A percentile compares a stretch with the other conserved stretches of the same genome.
Evolutionary conservation across 2,888 invertebrate species (phyloP).

Genomic region (Orthosia incerta): DNA sequence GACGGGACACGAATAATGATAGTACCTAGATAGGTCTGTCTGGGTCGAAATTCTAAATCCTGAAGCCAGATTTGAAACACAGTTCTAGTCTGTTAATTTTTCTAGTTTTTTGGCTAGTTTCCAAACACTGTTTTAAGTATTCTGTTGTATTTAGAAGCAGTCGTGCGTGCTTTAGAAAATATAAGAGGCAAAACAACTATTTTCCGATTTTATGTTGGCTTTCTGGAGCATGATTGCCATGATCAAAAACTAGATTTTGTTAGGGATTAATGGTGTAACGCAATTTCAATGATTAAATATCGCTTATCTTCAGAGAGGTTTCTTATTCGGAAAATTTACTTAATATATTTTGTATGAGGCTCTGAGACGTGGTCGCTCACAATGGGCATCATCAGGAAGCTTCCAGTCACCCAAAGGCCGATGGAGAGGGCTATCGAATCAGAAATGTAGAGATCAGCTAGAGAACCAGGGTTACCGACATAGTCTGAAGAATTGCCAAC

Average conservation of each 20-base stretch:
- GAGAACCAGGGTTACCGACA: too few species aligned
- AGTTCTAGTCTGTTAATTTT: not conserved
- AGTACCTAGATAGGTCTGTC: not conserved
- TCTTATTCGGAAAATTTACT: too few species aligned
- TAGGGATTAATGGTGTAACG: too few species aligned
- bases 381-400: too few species aligned
- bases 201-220: constrained; percentile 2
- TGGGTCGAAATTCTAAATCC: constrained; percentile 19
- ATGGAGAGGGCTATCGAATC: too few species aligned
- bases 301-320: too few species aligned
- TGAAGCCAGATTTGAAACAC: not conserved
- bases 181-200: not conserved
- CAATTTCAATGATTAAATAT: too few species aligned
- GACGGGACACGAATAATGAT: constrained; percentile 24
- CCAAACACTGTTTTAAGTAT: not conserved
- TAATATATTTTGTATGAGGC: too few species aligned
- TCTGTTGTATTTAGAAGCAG: not conserved
- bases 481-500: too few species aligned
- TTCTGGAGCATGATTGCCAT: not conserved
- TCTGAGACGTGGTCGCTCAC: too few species aligned
- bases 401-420: too few species aligned
- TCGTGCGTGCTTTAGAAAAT: constrained; percentile 4
- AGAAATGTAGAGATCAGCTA: too few species aligned
- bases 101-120: not conserved
- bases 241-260: not conserved